Evolutionary conservation across 2,797 vertebrate species (phyloP).

Genomic region (Myotis planiceps): DNA sequence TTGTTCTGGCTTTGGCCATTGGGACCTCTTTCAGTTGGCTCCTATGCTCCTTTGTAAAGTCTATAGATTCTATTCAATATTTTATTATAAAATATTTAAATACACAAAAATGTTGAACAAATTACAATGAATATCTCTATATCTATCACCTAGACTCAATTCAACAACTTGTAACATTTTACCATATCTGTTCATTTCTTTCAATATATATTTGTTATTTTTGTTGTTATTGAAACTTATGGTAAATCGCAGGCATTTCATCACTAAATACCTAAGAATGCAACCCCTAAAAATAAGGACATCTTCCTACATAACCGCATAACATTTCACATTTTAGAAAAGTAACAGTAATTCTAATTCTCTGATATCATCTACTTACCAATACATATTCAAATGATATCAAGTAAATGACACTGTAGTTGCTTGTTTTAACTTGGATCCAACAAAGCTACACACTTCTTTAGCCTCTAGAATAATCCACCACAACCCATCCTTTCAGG

Average conservation of each 20-base stretch:
- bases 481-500: not conserved
- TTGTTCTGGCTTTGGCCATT: not conserved
- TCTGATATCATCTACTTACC: not conserved
- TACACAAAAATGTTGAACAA: not conserved
- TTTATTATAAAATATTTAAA: constrained; percentile 23
- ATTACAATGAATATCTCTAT: not conserved
- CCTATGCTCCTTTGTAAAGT: not conserved
- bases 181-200: not conserved
- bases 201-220: not conserved
- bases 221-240: not conserved
- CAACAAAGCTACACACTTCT: not conserved
- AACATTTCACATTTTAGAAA: not conserved
- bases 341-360: not conserved
- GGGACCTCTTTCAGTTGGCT: not conserved
- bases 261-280: not conserved
- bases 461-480: not conserved
- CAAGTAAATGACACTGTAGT: not conserved
- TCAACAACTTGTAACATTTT: not conserved
- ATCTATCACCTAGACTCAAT: not conserved
- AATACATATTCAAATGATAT: not conserved
- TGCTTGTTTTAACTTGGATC: not conserved
- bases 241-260: not conserved
- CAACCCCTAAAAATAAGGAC: not conserved
- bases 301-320: not conserved
- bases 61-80: not conserved